A percentile compares a stretch with the other conserved stretches of the same genome.
Evolutionary conservation across 1,140 invertebrate genomes (phyloP).

Genomic region (Drosophila subobscura): DNA sequence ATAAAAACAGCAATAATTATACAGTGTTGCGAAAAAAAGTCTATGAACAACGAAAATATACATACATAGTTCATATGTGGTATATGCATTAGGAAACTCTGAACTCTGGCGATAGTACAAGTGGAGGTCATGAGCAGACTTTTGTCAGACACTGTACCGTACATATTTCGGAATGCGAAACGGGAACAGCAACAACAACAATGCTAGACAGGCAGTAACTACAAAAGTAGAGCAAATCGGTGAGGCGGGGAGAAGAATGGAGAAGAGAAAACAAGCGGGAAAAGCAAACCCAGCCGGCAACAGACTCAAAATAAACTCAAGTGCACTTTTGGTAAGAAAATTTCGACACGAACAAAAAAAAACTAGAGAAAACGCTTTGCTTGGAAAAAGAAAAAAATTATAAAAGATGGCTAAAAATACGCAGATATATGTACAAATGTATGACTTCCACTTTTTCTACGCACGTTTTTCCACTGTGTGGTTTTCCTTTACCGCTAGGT

Average conservation of each 20-base stretch:
- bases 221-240: constrained; percentile 42
- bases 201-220: too few species aligned
- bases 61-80: neutral
- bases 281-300: constrained; percentile 33
- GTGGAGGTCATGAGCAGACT: too few species aligned
- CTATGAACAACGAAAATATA: constrained; percentile 1
- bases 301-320: constrained; percentile 66
- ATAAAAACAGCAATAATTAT: constrained; percentile 36
- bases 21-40: neutral
- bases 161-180: constrained; percentile 64
- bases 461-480: constrained; percentile 35
- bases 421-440: constrained; percentile 3
- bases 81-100: too few species aligned
- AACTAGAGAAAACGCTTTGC: constrained; percentile 33
- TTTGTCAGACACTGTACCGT: too few species aligned
- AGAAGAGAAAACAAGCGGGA: constrained; percentile 28
- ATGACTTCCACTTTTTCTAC: constrained; percentile 1
- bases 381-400: constrained; percentile 42
- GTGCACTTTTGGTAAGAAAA: constrained; percentile 33
- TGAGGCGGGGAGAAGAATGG: constrained; percentile 14
- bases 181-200: constrained; percentile 23
- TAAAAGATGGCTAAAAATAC: constrained; percentile 61
- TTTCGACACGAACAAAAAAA: constrained; percentile 13
- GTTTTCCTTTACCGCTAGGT: constrained; percentile 28
- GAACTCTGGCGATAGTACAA: too few species aligned